Conservation (phyloP, 2,797 vertebrate species). For the Enteromius trimaculatus region DNA sequence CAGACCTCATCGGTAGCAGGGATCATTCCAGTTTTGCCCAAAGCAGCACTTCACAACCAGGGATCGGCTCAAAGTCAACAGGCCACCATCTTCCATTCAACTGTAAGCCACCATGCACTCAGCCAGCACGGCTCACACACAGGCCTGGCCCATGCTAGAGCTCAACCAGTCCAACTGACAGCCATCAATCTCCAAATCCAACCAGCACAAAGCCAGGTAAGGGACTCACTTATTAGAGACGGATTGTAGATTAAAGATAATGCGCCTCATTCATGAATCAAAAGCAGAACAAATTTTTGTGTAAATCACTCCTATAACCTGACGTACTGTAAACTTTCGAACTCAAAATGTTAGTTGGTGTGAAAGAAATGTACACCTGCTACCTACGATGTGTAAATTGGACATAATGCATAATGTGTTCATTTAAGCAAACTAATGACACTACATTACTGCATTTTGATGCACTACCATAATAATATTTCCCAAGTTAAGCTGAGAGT, state of each 20-base stretch:
- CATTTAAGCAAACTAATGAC: not conserved
- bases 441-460: not conserved
- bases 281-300: not conserved
- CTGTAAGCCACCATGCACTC: conserved; percentile 69
- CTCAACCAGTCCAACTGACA: conserved; percentile 87
- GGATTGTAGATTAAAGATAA: not conserved
- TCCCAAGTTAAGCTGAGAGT: not conserved
- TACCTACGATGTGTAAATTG: not conserved
- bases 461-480: not conserved
- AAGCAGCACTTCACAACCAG: conserved; percentile 75
- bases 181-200: conserved; percentile 95
- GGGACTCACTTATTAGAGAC: not conserved
- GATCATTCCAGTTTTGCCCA: conserved; percentile 64
- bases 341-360: not conserved
- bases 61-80: conserved; percentile 72
- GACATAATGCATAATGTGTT: not conserved
- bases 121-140: conserved; percentile 78
- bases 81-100: conserved; percentile 83
- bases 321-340: not conserved
- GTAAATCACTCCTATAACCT: not conserved
- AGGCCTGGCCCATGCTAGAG: conserved; percentile 82
- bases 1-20: conserved; percentile 60
- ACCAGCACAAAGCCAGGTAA: conserved; percentile 74
- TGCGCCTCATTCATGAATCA: not conserved
- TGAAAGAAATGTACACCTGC: not conserved